These are phyloP conservation scores for Magallana nippona DNA, from an alignment of 2,888 invertebrate species.

Conservation along the genomic window DNA sequence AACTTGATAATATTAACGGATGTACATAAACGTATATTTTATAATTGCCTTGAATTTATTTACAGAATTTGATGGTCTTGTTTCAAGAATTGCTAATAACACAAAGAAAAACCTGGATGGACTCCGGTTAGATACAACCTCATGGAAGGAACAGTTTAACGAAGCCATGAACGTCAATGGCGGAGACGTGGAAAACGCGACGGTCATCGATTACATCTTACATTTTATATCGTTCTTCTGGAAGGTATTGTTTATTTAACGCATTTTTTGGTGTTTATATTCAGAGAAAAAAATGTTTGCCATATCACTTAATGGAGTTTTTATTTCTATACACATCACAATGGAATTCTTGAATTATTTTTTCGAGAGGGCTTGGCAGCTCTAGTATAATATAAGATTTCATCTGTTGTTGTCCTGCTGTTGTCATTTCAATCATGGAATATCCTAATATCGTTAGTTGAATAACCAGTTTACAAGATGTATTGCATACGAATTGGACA, in stretches of 20 bases:
- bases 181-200: constrained; percentile 83
- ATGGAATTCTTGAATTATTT: no score
- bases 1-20: background rate
- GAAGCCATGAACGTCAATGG: constrained; percentile 84
- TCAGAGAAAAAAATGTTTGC: no score
- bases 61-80: constrained; percentile 82
- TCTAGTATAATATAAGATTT: no score
- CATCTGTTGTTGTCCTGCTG: no score
- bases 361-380: no score
- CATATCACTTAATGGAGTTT: no score
- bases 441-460: no score
- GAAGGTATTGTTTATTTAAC: constrained; percentile 79
- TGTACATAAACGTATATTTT: background rate
- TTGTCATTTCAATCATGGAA: no score
- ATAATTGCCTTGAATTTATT: background rate
- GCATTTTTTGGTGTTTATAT: no score
- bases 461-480: no score
- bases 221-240: constrained; percentile 84
- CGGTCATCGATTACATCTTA: constrained; percentile 82
- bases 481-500: no score
- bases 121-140: constrained; percentile 81
- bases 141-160: constrained; percentile 82
- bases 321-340: no score
- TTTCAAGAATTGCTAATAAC: constrained; percentile 82
- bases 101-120: constrained; percentile 82